Percentiles rank a stretch among this genome's conserved stretches.
phyloP scores from a whole-genome alignment of 2,888 invertebrate species.

The Napeogenes sylphis region DNA sequence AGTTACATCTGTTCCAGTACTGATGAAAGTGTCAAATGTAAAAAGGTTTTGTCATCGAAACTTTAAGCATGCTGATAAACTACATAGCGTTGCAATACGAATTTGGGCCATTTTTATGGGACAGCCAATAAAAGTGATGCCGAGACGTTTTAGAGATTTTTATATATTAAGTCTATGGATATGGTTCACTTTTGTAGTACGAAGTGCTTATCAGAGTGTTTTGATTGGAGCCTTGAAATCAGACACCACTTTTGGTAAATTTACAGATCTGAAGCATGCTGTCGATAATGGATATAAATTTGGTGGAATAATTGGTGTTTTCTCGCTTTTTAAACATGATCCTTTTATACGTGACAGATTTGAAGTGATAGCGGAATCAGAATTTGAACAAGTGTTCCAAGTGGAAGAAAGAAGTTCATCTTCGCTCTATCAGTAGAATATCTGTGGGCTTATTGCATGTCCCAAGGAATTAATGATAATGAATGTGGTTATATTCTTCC shows the following conservation, averaged over 20 bases:
- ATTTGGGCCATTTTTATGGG: conserved; percentile 60
- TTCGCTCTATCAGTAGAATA: conserved; percentile 58
- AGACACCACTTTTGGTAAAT: conserved; percentile 50
- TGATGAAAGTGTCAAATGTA: conserved; percentile 43
- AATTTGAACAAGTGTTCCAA: conserved; percentile 49
- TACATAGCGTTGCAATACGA: conserved; percentile 48
- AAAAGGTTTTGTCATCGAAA: conserved; percentile 46
- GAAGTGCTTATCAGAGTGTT: conserved; percentile 62
- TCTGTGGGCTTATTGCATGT: conserved; percentile 50
- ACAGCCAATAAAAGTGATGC: conserved; percentile 52
- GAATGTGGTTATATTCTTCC: conserved; percentile 57
- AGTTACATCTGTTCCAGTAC: conserved; percentile 49
- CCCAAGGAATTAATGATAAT: conserved; percentile 50
- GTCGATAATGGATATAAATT: conserved; percentile 50
- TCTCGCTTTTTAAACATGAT: conserved; percentile 57
- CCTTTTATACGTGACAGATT: conserved; percentile 47
- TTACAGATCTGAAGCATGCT: conserved; percentile 50
- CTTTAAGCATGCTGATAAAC: conserved; percentile 47
- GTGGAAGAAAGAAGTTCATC: conserved; percentile 49
- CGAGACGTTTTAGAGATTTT: conserved; percentile 57
- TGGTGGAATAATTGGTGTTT: conserved; percentile 54
- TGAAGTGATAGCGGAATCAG: conserved; percentile 48
- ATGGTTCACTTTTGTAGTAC: conserved; percentile 61
- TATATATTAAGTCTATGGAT: conserved; percentile 58
- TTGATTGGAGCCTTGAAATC: conserved; percentile 60